A percentile compares a stretch with the other conserved stretches of the same genome.
Evolutionary conservation across 2,888 invertebrate genomes (phyloP).

Genomic region (Pyrochroa serraticornis): DNA sequence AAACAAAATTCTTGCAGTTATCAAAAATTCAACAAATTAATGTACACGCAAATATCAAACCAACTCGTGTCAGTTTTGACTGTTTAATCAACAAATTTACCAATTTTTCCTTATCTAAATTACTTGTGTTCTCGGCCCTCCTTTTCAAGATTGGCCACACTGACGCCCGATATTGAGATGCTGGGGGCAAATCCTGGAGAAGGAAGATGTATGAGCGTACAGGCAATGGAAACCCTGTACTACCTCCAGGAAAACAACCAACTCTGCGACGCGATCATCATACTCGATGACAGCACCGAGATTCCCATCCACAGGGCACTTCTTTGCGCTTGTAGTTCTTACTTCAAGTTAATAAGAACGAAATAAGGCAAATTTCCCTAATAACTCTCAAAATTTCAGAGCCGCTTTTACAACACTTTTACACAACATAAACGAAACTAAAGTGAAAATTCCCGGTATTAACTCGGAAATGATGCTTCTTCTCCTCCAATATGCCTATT

Average conservation of each 20-base stretch:
- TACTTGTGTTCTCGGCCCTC: slow-evolving; percentile 38
- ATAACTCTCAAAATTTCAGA: slow-evolving; percentile 56
- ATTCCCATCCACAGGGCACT: slow-evolving; percentile 88
- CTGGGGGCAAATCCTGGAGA: slow-evolving; percentile 50
- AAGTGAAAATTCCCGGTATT: slow-evolving; percentile 79
- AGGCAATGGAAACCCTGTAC: slow-evolving; percentile 83
- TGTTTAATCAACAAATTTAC: slow-evolving; percentile 41
- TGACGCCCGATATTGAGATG: slow-evolving; percentile 49
- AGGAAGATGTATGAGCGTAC: slow-evolving; percentile 79
- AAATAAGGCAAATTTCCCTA: neutral
- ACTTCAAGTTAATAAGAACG: too few species aligned
- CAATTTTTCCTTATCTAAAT: slow-evolving; percentile 40
- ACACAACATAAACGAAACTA: slow-evolving; percentile 69
- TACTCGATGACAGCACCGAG: slow-evolving; percentile 79
- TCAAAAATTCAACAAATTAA: too few species aligned
- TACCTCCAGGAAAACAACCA: slow-evolving; percentile 82
- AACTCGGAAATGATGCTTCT: slow-evolving; percentile 77
- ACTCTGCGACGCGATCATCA: slow-evolving; percentile 84
- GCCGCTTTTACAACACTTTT: slow-evolving; percentile 83
- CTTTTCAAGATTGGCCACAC: slow-evolving; percentile 37
- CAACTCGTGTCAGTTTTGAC: slow-evolving; percentile 39
- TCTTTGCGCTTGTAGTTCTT: slow-evolving; percentile 86
- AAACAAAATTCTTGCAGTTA: too few species aligned
- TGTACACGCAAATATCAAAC: neutral
- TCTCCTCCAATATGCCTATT: slow-evolving; percentile 84